These are phyloP conservation scores for Nibea albiflora DNA, from an alignment of 2,113 vertebrate species.

Conservation along the genomic window DNA sequence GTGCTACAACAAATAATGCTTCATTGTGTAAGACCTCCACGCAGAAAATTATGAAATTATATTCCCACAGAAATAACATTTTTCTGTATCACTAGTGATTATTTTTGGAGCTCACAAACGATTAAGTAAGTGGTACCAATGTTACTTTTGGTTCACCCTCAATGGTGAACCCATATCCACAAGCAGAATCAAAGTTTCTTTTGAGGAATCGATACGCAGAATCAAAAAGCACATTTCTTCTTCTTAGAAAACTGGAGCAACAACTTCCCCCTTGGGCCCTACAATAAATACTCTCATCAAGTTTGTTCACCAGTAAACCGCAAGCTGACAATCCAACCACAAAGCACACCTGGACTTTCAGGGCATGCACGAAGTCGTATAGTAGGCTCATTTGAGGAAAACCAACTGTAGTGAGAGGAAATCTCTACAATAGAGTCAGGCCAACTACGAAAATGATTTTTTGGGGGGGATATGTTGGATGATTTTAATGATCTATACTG, in stretches of 20 bases:
- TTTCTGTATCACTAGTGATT: not conserved
- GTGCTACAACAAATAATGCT: not conserved
- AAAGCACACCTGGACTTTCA: not conserved
- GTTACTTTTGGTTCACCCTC: not conserved
- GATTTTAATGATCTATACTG: not conserved
- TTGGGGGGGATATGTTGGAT: not conserved
- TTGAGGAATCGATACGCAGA: not conserved
- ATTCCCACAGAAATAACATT: too few species aligned
- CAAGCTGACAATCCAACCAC: not conserved
- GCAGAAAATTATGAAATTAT: not conserved
- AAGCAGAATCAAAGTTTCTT: not conserved
- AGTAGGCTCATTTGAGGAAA: not conserved
- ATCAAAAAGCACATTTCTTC: not conserved
- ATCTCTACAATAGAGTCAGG: not conserved
- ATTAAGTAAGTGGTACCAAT: too few species aligned
- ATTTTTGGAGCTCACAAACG: not conserved
- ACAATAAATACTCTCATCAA: too few species aligned
- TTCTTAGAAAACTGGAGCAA: not conserved
- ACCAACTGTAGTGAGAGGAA: not conserved
- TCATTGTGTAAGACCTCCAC: not conserved
- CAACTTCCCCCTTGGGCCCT: too few species aligned
- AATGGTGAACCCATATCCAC: not conserved
- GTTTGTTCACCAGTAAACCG: too few species aligned
- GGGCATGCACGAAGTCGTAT: not conserved
- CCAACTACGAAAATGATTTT: not conserved